phyloP scores from a whole-genome alignment of 2,888 invertebrate species.

The Trichogramma evanescens region DNA sequence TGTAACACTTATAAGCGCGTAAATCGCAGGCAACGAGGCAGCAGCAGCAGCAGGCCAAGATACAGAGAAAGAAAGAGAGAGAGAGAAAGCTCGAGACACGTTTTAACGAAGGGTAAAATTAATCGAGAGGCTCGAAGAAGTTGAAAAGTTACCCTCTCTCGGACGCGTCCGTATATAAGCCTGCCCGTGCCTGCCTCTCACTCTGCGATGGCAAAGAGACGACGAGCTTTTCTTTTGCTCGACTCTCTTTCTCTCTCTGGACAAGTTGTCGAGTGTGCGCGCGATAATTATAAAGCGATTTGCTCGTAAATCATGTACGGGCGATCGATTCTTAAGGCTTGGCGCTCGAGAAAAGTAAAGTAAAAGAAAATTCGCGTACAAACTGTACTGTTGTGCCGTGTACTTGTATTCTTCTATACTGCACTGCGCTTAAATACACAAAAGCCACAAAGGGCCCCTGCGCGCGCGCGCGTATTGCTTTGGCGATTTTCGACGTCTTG shows the following conservation, averaged over 20 bases:
- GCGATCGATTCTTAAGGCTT: too few species aligned
- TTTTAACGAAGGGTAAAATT: slow-evolving; percentile 19
- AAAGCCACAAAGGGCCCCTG: background rate
- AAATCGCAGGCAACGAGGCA: too few species aligned
- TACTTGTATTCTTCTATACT: background rate
- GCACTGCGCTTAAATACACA: background rate
- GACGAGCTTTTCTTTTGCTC: background rate
- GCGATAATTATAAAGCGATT: slow-evolving; percentile 4
- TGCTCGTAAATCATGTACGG: slow-evolving; percentile 11
- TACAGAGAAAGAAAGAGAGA: too few species aligned
- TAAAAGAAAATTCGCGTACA: background rate
- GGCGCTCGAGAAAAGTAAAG: too few species aligned
- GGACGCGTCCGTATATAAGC: too few species aligned
- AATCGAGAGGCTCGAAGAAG: slow-evolving; percentile 9
- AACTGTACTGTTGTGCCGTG: background rate
- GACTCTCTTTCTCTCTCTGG: background rate
- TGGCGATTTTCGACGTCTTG: too few species aligned
- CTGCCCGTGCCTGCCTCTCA: background rate
- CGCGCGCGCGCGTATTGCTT: background rate
- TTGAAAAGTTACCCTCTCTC: background rate
- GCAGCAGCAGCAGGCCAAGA: too few species aligned
- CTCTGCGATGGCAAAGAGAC: background rate
- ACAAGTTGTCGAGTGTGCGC: background rate
- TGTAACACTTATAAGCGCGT: too few species aligned
- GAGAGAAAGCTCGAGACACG: background rate